Evolutionary conservation across 2,113 vertebrate species (phyloP).

Genomic region (Ariopsis seemanni): DNA sequence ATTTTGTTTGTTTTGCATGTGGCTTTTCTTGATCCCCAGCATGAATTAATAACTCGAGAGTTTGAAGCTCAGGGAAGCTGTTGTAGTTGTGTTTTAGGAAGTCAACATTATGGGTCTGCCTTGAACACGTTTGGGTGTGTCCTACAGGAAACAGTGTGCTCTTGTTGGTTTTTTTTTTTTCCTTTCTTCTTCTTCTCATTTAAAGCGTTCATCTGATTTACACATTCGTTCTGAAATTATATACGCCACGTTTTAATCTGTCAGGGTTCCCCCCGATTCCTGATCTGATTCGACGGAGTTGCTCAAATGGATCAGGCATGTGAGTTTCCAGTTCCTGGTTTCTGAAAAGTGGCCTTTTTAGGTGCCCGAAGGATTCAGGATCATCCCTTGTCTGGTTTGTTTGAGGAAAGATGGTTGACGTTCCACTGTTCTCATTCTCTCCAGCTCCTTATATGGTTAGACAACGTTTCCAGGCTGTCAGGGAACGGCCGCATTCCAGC

Average conservation of each 20-base stretch:
- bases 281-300: too few species aligned
- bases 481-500: constrained; percentile 75
- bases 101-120: background rate
- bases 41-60: background rate
- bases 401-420: constrained; percentile 64
- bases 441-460: constrained; percentile 78
- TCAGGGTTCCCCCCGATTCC: background rate
- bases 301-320: background rate
- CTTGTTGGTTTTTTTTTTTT: background rate
- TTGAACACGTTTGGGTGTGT: constrained; percentile 30
- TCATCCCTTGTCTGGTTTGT: constrained; percentile 62
- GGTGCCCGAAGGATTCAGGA: constrained; percentile 50
- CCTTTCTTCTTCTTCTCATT: background rate
- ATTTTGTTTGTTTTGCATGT: constrained; percentile 41
- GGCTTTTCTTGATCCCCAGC: background rate
- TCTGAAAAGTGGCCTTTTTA: constrained; percentile 61
- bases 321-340: background rate
- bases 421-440: constrained; percentile 59
- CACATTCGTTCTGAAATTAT: background rate
- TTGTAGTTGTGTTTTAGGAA: background rate
- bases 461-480: constrained; percentile 60
- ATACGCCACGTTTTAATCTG: background rate
- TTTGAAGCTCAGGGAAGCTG: background rate
- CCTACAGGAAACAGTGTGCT: constrained; percentile 24
- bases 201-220: background rate